Base-by-base conservation (phyloP, 64 coral and sea anemone species). In the Hydrozoanthus tunicans region DNA sequence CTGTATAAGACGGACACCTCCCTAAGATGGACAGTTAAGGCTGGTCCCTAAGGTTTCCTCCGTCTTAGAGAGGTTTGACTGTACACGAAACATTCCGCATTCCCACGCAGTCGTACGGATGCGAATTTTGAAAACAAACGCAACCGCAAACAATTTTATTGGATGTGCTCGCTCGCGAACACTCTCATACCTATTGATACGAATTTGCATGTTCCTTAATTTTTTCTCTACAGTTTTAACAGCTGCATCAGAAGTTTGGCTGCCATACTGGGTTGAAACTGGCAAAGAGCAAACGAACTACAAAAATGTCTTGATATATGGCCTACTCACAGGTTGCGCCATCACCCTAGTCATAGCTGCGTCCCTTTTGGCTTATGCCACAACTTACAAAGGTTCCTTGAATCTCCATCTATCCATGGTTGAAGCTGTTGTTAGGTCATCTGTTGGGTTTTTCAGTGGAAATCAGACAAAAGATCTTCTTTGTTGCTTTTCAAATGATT, bases 221-320 rank as follows among this genome's bases (percentile, higher is more conserved):
- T 43, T 43, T 43, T 43, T 43, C 32, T 43, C 32, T 43, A 43
- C 32, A 43, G 32, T 43, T 43, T 43, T 2, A 51, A 64, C 80
- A 82, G 80, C 80, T 27, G 80, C 32, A 13, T 82, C 80, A 63
- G 60, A 64, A 1, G 61, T 82, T 51, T 82, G 80, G 80, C 26
- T 82, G 80, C 14, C 80, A 1, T 82, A 82, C 51, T 77, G 73
- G 73, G 52, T 53, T 3, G 27, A 77, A 77, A 77, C 51, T 13
- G 3, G 27, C 9, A 77, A 77, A 77, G 73, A 77, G 27, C 73
- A 77, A 77, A 32, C 43, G 26, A 32, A 52, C 9, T 13, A 25
- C 43, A 77, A 8, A 53, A 77, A 77, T 12, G 14, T 77, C 10
- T 13, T 53, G 43, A 52, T 77, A 9, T 77, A 32, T 52, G 7